Evolutionary conservation across 2,888 invertebrate species (phyloP), one percentile per base, ranked within the genome.

Genomic region (Ctena decussata): DNA sequence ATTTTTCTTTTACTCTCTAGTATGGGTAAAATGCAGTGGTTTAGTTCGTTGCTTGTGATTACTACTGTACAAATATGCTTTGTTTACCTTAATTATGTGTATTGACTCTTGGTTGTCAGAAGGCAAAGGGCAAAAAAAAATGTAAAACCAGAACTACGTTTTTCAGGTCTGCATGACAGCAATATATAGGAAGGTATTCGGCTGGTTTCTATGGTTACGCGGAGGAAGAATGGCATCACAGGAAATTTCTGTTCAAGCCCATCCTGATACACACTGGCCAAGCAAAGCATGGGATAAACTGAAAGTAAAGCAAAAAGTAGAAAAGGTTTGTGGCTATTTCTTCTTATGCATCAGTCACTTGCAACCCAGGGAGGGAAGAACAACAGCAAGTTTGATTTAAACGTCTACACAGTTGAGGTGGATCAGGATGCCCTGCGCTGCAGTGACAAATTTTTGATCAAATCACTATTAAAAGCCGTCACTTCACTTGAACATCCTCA

Each of bases 291-390:
- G 90, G 91, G 57, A 80, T 27, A 87, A 87, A 80, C 21, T 89
- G 21, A 53, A 77, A 49, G 88, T 86, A 0, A 89, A 91, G 44
- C 92, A 93, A 83, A 90, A 49, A 24, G 86, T 89, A 24, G 72
- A 75, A 11, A 85, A 80, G 78, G 91, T 92, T 27, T 12, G 57
- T 57, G 21, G 41, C n/a, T n/a, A n/a, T n/a, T n/a, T n/a, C n/a
- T n/a, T n/a, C n/a, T n/a, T n/a, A n/a, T n/a, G n/a, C n/a, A n/a
- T n/a, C n/a, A n/a, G n/a, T n/a, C n/a, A n/a, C n/a, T n/a, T n/a
- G n/a, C n/a, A n/a, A n/a, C n/a, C n/a, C n/a, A n/a, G n/a, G n/a
- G n/a, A n/a, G n/a, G n/a, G n/a, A n/a, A n/a, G n/a, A n/a, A n/a
- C n/a, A n/a, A n/a, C n/a, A n/a, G n/a, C n/a, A n/a, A n/a, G n/a